A percentile compares a stretch with the other conserved stretches of the same genome.
These are phyloP conservation scores for Hipposideros larvatus DNA, from an alignment of 2,797 vertebrate species.

Conservation along the genomic window DNA sequence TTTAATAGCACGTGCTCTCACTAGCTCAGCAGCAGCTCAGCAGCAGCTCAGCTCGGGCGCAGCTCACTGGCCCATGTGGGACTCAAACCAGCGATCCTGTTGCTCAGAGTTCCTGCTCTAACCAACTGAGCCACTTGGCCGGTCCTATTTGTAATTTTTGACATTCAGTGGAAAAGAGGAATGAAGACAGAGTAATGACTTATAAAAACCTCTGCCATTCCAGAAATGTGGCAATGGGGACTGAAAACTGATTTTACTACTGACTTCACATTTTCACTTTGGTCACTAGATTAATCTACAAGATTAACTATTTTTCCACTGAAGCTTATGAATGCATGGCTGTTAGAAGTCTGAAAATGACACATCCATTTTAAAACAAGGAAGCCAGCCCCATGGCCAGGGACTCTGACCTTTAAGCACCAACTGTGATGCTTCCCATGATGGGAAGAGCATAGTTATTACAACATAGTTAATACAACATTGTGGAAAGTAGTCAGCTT, in stretches of 20 bases:
- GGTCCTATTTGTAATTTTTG: neutral
- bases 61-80: no score
- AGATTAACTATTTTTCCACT: neutral
- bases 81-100: no score
- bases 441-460: neutral
- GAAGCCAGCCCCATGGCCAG: neutral
- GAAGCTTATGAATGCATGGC: neutral
- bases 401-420: slow-evolving; percentile 34
- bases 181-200: neutral
- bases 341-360: slow-evolving; percentile 63
- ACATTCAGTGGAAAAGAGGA: neutral
- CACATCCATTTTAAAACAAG: slow-evolving; percentile 31
- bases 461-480: neutral
- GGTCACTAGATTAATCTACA: neutral
- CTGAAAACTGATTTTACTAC: neutral
- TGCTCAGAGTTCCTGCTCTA: no score
- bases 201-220: neutral
- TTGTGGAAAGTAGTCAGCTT: slow-evolving; percentile 64
- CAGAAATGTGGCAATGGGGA: neutral
- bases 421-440: neutral
- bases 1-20: no score
- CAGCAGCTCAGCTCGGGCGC: no score
- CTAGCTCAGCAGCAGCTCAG: no score
- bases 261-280: neutral
- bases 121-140: no score